Evolutionary conservation across 2,888 invertebrate species (phyloP).

Genomic region (Philaethria dido): DNA sequence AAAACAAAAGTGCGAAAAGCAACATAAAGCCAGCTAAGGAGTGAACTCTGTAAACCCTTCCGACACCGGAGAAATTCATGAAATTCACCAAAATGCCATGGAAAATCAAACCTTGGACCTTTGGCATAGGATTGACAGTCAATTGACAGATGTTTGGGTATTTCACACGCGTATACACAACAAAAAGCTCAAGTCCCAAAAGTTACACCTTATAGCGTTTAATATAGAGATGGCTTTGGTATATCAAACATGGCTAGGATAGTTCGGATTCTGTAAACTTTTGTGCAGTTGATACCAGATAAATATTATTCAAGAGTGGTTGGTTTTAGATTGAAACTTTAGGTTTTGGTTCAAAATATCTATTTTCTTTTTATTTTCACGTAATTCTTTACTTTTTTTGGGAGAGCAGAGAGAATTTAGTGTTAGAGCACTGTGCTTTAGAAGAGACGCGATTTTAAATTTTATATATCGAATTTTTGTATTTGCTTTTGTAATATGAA

Average conservation of each 20-base stretch:
- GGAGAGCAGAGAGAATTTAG: no score
- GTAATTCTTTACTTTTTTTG: no score
- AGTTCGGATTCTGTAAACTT: conserved; percentile 63
- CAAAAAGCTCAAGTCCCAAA: conserved; percentile 45
- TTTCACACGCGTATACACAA: conserved; percentile 46
- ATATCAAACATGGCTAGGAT: conserved; percentile 44
- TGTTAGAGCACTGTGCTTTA: not conserved
- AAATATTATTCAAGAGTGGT: conserved; percentile 69
- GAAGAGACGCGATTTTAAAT: not conserved
- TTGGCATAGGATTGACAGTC: conserved; percentile 47
- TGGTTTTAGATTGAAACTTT: conserved; percentile 62
- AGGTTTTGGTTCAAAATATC: no score
- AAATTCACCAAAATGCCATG: conserved; percentile 44
- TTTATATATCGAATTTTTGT: not conserved
- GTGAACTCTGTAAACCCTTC: conserved; percentile 52
- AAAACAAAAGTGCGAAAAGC: conserved; percentile 50
- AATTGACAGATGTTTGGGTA: conserved; percentile 41
- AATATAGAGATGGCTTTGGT: conserved; percentile 49
- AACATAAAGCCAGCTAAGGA: conserved; percentile 50
- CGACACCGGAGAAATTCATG: conserved; percentile 51
- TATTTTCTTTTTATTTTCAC: no score
- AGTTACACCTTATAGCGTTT: conserved; percentile 33
- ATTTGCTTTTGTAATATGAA: not conserved
- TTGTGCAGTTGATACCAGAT: conserved; percentile 67
- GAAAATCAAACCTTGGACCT: conserved; percentile 12